Evolutionary conservation across 2,797 vertebrate genomes (phyloP).

Genomic region (Microhierax caerulescens): DNA sequence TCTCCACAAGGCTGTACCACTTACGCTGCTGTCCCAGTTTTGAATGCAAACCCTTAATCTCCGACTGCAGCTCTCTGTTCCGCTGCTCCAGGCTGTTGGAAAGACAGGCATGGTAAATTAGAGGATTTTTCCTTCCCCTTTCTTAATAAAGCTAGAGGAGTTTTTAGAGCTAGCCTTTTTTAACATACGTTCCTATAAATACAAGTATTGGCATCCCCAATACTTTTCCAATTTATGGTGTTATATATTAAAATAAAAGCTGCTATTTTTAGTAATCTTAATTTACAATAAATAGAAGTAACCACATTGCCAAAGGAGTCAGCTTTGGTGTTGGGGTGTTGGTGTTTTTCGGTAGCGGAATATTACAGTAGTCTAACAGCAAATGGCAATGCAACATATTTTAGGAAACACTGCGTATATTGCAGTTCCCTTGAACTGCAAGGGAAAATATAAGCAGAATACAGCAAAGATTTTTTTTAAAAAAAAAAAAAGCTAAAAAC

Average conservation of each 20-base stretch:
- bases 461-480: not conserved
- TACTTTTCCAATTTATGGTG: not conserved
- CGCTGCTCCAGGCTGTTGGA: constrained; percentile 77
- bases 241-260: not conserved
- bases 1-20: constrained; percentile 71
- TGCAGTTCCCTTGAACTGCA: not conserved
- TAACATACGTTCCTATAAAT: not conserved
- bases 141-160: not conserved
- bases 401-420: not conserved
- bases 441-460: not conserved
- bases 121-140: not conserved
- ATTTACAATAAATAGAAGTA: not conserved
- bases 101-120: not conserved
- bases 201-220: not conserved
- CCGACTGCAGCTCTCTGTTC: constrained; percentile 71
- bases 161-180: not conserved
- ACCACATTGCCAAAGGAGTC: not conserved
- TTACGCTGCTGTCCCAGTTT: constrained; percentile 76
- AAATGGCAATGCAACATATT: not conserved
- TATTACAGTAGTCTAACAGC: not conserved
- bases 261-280: not conserved
- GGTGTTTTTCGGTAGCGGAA: not conserved
- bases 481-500: not conserved
- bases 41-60: constrained; percentile 70
- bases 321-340: not conserved